A percentile compares a stretch with the other conserved stretches of the same genome.
Conservation (phyloP, 2,888 invertebrate genomes). For the Acleris literana region DNA sequence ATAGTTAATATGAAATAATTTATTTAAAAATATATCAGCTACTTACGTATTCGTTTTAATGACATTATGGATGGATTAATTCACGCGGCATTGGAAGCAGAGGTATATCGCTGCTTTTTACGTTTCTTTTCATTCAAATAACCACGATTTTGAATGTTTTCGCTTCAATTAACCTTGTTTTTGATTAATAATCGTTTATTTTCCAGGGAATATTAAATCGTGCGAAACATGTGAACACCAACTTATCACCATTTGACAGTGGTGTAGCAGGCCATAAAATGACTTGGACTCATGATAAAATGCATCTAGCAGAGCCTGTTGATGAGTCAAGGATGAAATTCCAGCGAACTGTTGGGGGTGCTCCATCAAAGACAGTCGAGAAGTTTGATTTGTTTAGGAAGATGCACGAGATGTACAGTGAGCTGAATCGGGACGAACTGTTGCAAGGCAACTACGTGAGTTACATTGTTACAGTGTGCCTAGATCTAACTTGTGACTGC, state of each 20-base stretch:
- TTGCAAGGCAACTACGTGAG: constrained; percentile 77
- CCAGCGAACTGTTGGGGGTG: constrained; percentile 70
- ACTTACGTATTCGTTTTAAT: constrained; percentile 76
- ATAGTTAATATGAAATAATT: constrained; percentile 75
- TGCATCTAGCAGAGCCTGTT: constrained; percentile 77
- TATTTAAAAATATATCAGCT: constrained; percentile 68
- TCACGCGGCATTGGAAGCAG: constrained; percentile 84
- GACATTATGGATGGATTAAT: constrained; percentile 84
- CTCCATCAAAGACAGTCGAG: constrained; percentile 64
- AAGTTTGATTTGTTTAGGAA: constrained; percentile 81
- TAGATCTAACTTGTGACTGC: neutral
- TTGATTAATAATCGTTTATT: constrained; percentile 42
- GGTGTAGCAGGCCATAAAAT: constrained; percentile 80
- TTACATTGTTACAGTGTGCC: constrained; percentile 38
- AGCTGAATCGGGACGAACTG: constrained; percentile 75
- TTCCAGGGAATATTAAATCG: constrained; percentile 79
- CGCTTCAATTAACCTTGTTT: constrained; percentile 35
- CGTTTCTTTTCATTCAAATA: constrained; percentile 48
- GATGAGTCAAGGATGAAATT: constrained; percentile 79
- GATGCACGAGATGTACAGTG: constrained; percentile 77
- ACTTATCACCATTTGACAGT: constrained; percentile 74
- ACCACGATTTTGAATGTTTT: constrained; percentile 39
- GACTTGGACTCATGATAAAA: constrained; percentile 82
- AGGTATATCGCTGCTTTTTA: constrained; percentile 73
- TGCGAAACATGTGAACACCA: constrained; percentile 79